Percentiles rank a stretch among this genome's conserved stretches.
Conservation (phyloP, 2,797 vertebrate species). For the Poeciliopsis gracilis region DNA sequence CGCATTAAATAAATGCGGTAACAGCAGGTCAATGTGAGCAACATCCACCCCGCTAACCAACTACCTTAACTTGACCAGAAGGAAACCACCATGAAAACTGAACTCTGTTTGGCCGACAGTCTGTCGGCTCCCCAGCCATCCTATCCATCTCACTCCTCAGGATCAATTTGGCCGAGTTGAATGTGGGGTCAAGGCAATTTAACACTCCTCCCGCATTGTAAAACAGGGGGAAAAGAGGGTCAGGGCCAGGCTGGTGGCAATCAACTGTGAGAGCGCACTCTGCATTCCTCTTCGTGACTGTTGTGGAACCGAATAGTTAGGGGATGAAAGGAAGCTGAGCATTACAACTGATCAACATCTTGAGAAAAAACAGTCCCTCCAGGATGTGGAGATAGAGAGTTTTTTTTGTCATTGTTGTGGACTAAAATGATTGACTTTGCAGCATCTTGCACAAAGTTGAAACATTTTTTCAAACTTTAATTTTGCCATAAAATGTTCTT, state of each 20-base stretch:
- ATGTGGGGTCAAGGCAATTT: conserved; percentile 75
- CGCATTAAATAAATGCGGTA: conserved; percentile 19
- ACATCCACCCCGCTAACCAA: conserved; percentile 30
- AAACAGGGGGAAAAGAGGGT: conserved; percentile 48
- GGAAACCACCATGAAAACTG: conserved; percentile 53
- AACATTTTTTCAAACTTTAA: too few species aligned
- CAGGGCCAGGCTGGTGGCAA: conserved; percentile 61
- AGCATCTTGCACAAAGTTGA: neutral
- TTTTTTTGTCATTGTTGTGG: neutral
- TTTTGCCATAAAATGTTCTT: too few species aligned
- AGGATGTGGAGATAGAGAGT: neutral
- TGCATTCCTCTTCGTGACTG: conserved; percentile 39
- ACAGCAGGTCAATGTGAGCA: conserved; percentile 32
- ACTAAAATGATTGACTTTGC: neutral
- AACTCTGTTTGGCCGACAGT: conserved; percentile 37
- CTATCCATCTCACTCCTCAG: conserved; percentile 61
- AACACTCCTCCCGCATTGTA: conserved; percentile 66
- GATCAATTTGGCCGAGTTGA: conserved; percentile 70
- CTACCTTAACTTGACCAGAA: conserved; percentile 47
- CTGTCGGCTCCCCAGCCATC: conserved; percentile 35
- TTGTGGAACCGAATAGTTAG: conserved; percentile 1
- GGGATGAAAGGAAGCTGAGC: conserved; percentile 47
- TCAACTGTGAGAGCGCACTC: conserved; percentile 48
- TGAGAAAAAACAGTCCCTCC: conserved; percentile 8
- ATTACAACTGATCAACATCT: conserved; percentile 39